Evolutionary conservation across 1,140 invertebrate genomes (phyloP).

Genomic region (Platorchestia sp.): DNA sequence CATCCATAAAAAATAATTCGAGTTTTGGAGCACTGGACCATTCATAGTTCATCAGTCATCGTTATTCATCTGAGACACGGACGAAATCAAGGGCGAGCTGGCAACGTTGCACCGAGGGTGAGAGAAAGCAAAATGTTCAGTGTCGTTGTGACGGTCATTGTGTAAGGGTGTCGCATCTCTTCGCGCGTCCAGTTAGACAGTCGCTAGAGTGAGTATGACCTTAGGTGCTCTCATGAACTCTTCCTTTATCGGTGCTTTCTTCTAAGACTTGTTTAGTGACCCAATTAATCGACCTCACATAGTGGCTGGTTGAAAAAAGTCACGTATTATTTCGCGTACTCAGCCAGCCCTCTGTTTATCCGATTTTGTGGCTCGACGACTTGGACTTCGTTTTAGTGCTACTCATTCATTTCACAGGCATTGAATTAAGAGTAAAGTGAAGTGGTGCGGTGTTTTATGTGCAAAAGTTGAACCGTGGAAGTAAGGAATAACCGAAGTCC

Average conservation of each 20-base stretch:
- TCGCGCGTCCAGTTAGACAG: conserved; percentile 26
- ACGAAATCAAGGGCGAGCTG: neutral
- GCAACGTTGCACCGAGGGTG: conserved; percentile 41
- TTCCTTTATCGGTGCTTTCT: conserved; percentile 25
- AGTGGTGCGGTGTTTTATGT: conserved; percentile 20
- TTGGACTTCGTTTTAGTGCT: neutral
- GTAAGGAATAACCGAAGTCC: neutral
- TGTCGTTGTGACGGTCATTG: conserved; percentile 23
- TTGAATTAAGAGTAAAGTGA: conserved; percentile 1
- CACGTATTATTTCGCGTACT: conserved; percentile 23
- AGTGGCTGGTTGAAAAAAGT: neutral
- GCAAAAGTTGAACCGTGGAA: neutral
- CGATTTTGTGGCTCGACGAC: conserved; percentile 38
- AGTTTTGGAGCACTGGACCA: neutral
- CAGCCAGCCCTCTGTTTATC: conserved; percentile 30
- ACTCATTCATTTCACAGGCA: neutral
- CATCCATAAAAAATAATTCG: neutral
- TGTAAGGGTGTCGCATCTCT: conserved; percentile 17
- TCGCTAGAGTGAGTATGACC: conserved; percentile 42
- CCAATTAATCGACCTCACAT: neutral
- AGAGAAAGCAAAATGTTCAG: conserved; percentile 11
- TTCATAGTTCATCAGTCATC: neutral
- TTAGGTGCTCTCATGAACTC: conserved; percentile 38
- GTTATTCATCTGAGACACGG: neutral
- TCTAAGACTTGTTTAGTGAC: conserved; percentile 12